These are phyloP conservation scores for Tetanocera ferruginea DNA, from an alignment of 2,888 invertebrate genomes.

Conservation along the genomic window DNA sequence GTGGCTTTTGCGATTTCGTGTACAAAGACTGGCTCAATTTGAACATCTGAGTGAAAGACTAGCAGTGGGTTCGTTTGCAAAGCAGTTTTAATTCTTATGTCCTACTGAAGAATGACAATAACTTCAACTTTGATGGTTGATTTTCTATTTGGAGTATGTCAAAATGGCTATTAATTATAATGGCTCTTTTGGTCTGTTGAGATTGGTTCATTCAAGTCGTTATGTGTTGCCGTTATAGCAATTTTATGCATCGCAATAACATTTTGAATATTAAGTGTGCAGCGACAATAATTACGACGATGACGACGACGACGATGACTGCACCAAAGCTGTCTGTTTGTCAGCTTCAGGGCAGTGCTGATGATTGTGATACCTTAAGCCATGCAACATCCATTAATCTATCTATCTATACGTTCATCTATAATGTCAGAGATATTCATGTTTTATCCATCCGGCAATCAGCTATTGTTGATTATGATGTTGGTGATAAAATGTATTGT, in stretches of 20 bases:
- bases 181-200: conserved; percentile 49
- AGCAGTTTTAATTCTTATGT: background rate
- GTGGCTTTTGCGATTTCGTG: too few relatives aligned
- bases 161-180: conserved; percentile 50
- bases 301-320: conserved; percentile 13
- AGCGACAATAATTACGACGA: conserved; percentile 33
- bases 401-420: background rate
- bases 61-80: too few relatives aligned
- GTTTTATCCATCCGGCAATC: background rate
- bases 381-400: background rate
- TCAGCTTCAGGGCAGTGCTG: background rate
- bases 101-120: background rate
- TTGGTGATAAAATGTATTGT: background rate
- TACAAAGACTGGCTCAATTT: too few relatives aligned
- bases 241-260: conserved; percentile 48
- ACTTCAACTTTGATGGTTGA: too few relatives aligned
- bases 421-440: background rate
- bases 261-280: conserved; percentile 51
- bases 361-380: background rate
- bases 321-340: background rate
- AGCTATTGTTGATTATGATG: background rate
- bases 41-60: too few relatives aligned
- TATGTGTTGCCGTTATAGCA: conserved; percentile 48
- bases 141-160: background rate
- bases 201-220: conserved; percentile 40